Evolutionary conservation across 1,140 invertebrate genomes (phyloP), one percentile per base, ranked within the genome.

Genomic region (Leguminivora glycinivorella): DNA sequence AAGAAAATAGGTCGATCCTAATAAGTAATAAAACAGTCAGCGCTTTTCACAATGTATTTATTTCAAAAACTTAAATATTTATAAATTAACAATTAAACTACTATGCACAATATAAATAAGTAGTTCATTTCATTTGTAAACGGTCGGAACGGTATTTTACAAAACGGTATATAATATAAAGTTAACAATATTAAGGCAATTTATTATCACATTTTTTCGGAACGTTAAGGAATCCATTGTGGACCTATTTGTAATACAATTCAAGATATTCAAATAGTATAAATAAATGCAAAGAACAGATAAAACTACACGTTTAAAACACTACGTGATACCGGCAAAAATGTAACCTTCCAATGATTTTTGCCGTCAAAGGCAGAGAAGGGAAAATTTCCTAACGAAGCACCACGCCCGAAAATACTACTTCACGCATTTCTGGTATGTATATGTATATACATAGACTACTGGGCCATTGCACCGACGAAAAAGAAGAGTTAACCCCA

Each of bases 41-140:
- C 52, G 25, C 47, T 75, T 75, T 79, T 79, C 72, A 82, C 71
- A 78, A 79, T 73, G 67, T 71, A 74, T 83, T 83, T 83, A 83
- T 83, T 83, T 79, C 73, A 77, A 79, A 77, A 81, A 77, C 79
- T 79, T 81, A 79, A 77, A 66, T 74, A 69, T 70, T 56, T 70
- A 75, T 78, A 76, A 75, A 75, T 77, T 79, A 81, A 75, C 70
- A 79, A 75, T 71, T 72, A 31, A 63, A 7, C 73, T 80, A 77
- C 71, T 78, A 76, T 74, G 73, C 67, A 78, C 70, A 77, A 75
- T 81, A 75, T 81, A 81, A 78, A 78, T 79, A 81, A 63, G 58
- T 63, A 63, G 26, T 63, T 63, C 58, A 52, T 76, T 71, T 69
- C 75, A 72, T 79, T 81, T 76, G 75, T 79, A 76, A 72, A 75